These are phyloP conservation scores for Norana najaformis DNA, from an alignment of 2,888 invertebrate genomes.

Conservation along the genomic window DNA sequence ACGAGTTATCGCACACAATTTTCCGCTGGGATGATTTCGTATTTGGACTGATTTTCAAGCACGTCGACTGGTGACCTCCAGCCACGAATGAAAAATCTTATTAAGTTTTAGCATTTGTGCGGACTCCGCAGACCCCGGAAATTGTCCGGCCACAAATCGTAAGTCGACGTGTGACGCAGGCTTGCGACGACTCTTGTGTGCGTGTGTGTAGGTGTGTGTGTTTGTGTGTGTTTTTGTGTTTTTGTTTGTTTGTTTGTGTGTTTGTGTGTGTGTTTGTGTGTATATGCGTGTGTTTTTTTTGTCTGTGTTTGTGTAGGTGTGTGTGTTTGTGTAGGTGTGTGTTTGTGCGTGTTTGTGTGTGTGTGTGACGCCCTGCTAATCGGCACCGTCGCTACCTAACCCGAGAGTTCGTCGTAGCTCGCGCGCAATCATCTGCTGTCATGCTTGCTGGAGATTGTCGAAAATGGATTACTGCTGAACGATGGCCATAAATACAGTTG, in stretches of 20 bases:
- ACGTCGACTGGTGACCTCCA: neutral
- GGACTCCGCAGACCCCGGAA: neutral
- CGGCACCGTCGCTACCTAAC: neutral
- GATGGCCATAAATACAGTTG: neutral
- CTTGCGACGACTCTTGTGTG: too few relatives aligned
- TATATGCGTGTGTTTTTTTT: too few relatives aligned
- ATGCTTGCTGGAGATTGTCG: constrained; percentile 13
- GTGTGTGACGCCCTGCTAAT: neutral
- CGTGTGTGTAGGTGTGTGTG: too few relatives aligned
- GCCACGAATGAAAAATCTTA: neutral
- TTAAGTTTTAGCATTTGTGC: neutral
- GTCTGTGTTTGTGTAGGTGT: too few relatives aligned
- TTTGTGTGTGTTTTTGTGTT: too few relatives aligned
- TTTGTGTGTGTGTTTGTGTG: too few relatives aligned
- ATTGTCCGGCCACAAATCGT: neutral
- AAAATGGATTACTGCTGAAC: neutral
- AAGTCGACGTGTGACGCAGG: too few relatives aligned
- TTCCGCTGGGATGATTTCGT: neutral
- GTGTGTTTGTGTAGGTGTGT: too few relatives aligned
- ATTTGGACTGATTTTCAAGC: neutral
- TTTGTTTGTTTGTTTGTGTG: too few relatives aligned
- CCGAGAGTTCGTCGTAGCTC: neutral
- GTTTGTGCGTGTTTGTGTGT: too few relatives aligned
- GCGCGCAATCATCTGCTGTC: neutral
- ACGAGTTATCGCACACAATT: neutral